These are phyloP conservation scores for Athripsodes cinereus DNA, from an alignment of 2,888 invertebrate genomes.

Conservation along the genomic window DNA sequence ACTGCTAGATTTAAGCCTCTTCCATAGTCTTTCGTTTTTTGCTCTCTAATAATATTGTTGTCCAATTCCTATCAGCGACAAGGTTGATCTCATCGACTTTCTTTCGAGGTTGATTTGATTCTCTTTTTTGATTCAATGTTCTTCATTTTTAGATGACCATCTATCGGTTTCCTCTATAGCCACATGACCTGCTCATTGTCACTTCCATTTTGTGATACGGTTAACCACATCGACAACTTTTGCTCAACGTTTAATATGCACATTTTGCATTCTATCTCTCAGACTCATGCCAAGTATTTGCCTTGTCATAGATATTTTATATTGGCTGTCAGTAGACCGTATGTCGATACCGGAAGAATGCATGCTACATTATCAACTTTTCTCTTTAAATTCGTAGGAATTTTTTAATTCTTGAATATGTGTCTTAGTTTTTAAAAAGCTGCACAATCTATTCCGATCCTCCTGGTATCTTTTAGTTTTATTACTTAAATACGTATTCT, in stretches of 20 bases:
- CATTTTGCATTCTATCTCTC: neutral
- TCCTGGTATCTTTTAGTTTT: too few relatives aligned
- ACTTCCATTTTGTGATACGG: neutral
- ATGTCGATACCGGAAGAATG: too few relatives aligned
- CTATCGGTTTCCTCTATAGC: neutral
- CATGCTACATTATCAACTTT: too few relatives aligned
- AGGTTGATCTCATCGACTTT: neutral
- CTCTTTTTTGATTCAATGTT: neutral
- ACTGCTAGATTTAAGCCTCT: neutral
- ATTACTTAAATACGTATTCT: too few relatives aligned
- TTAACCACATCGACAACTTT: neutral
- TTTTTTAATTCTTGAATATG: too few relatives aligned
- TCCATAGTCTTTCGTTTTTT: neutral
- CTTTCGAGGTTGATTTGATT: neutral
- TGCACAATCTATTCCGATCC: too few relatives aligned
- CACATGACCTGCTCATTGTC: neutral
- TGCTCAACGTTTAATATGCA: neutral
- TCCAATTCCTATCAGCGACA: neutral
- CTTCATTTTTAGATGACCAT: neutral
- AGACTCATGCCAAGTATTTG: neutral
- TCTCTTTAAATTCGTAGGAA: too few relatives aligned
- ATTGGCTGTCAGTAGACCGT: too few relatives aligned
- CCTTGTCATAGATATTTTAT: neutral
- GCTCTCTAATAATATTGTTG: neutral
- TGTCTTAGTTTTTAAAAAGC: too few relatives aligned